These are phyloP conservation scores for Malthinus seriepunctatus DNA, from an alignment of 2,888 invertebrate genomes.

Conservation along the genomic window DNA sequence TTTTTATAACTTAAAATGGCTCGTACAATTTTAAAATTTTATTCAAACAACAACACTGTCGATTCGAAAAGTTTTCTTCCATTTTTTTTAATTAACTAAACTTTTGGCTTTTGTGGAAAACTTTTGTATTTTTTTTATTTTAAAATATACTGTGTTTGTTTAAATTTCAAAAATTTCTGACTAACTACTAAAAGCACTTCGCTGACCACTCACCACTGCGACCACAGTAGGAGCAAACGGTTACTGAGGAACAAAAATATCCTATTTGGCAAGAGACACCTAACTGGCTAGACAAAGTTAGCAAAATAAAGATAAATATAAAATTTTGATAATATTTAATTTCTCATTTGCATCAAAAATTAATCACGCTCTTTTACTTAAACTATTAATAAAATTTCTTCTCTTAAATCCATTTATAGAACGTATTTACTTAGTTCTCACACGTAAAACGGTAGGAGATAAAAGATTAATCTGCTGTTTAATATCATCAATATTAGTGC, in stretches of 20 bases:
- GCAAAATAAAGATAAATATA: constrained; percentile 52
- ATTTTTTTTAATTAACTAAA: too few species aligned
- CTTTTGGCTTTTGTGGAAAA: constrained; percentile 4
- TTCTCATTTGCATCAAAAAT: too few species aligned
- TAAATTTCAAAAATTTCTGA: constrained; percentile 22
- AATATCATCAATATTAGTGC: too few species aligned
- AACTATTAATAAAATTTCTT: too few species aligned
- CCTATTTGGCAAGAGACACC: constrained; percentile 56
- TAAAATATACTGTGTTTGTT: background rate
- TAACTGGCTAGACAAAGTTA: constrained; percentile 49
- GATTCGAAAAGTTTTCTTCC: background rate
- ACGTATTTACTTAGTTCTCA: too few species aligned
- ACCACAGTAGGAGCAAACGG: constrained; percentile 45
- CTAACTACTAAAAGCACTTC: constrained; percentile 40
- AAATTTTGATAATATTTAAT: background rate
- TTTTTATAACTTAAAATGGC: background rate
- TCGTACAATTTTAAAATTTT: background rate
- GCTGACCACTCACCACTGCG: constrained; percentile 51
- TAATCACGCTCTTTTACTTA: too few species aligned
- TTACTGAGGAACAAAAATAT: constrained; percentile 55
- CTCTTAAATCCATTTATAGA: too few species aligned
- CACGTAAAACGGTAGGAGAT: too few species aligned
- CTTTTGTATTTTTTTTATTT: constrained; percentile 5
- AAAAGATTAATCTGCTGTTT: too few species aligned
- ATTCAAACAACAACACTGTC: background rate